Base-by-base conservation (phyloP, 2,888 invertebrate genomes). In the Athetis lepigone region DNA sequence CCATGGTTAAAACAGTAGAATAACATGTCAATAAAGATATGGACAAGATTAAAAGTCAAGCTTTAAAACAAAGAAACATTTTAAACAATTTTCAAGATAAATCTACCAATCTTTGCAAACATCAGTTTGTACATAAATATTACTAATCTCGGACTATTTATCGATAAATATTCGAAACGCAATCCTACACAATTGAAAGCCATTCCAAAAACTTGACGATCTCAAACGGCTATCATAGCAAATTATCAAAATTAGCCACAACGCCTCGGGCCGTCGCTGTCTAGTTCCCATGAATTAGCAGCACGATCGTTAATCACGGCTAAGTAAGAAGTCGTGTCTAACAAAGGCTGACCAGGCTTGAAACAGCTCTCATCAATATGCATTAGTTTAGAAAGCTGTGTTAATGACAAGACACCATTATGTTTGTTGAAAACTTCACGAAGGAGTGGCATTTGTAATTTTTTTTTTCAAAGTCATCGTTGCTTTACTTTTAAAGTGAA, bases 311-410 rank as follows among this genome's bases (percentile, higher is more conserved):
- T 69, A 62, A 80, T 60, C 58, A 64, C 21, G 43, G 23, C 62
- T 64, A 56, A 73, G 54, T 51, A 65, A 69, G 40, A 66, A 69
- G 29, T 77, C 78, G 70, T 80, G 77, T 70, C 58, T 59, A 46
- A 70, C 79, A 80, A 72, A 62, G 54, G 42, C 45, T 43, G 27
- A n/a, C 16, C 45, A n/a, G 16, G 63, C 27, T 50, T 49, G 39
- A 19, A 27, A 59, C 40, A 37, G 27, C 47, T 37, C 76, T 76
- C 71, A 71, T 71, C 52, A 78, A 74, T 74, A 74, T 74, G 55
- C 58, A 78, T 78, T 58, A 68, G 45, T 61, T 67, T 74, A 74
- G 74, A 74, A 74, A 77, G 78, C 54, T 19, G n/a, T 2, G 47
- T 46, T 59, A 74, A 74, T 77, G 68, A 57, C 40, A 50, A 23